A percentile compares a stretch with the other conserved stretches of the same genome.
phyloP scores from a whole-genome alignment of 2,113 vertebrate genomes.

The Pseudolaguvia tuberculata region DNA sequence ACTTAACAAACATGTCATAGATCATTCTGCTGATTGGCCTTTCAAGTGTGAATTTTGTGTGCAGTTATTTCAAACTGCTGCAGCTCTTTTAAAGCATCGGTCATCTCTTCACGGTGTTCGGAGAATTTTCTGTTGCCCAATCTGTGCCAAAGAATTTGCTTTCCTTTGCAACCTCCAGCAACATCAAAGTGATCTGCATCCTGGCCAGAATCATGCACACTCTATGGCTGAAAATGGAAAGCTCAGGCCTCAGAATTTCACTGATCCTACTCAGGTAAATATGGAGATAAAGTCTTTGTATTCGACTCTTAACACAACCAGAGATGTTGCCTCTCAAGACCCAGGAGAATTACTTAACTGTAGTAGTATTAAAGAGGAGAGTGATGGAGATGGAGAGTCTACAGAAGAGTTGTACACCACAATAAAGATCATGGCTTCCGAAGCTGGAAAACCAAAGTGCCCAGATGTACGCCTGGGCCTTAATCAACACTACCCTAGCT shows the following conservation, averaged over 20 bases:
- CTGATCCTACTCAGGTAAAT: conserved; percentile 75
- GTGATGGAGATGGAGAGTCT: conserved; percentile 74
- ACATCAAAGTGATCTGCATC: conserved; percentile 93
- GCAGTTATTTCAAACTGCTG: conserved; percentile 83
- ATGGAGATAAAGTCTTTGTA: conserved; percentile 57
- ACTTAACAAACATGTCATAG: conserved; percentile 81
- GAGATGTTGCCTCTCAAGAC: conserved; percentile 46
- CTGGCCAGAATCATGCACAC: conserved; percentile 81
- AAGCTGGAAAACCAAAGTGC: conserved; percentile 83
- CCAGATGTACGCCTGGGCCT: conserved; percentile 93
- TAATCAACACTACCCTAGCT: conserved; percentile 98
- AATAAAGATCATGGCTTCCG: conserved; percentile 99
- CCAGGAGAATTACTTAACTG: conserved; percentile 17
- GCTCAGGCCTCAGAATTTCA: conserved; percentile 94
- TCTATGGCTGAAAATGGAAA: conserved; percentile 86
- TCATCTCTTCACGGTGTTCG: conserved; percentile 90
- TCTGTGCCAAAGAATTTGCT: conserved; percentile 96
- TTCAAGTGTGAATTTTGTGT: conserved; percentile 99
- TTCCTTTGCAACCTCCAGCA: conserved; percentile 96
- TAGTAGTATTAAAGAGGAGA: conserved; percentile 54
- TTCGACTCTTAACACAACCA: conserved; percentile 42
- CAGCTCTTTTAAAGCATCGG: conserved; percentile 82
- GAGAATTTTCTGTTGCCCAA: conserved; percentile 87
- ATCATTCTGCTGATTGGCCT: conserved; percentile 89
- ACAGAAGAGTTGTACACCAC: conserved; percentile 97